A percentile compares a stretch with the other conserved stretches of the same genome.
phyloP scores from a whole-genome alignment of 1,140 invertebrate species.

The Cepaea nemoralis region DNA sequence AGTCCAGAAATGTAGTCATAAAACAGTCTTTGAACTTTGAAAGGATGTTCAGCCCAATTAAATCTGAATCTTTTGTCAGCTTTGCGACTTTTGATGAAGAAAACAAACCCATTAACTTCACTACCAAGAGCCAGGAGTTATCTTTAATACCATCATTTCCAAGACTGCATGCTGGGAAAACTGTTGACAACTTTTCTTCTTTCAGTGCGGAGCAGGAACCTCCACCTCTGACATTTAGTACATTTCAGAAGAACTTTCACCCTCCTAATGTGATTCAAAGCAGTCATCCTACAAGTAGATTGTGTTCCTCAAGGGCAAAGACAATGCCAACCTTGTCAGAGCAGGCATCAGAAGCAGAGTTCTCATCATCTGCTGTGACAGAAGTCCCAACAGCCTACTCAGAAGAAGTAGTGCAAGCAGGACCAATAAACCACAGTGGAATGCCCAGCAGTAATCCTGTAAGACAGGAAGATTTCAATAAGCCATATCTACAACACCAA shows the following conservation, averaged over 20 bases:
- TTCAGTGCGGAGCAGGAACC: neutral
- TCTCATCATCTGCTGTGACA: constrained; percentile 39
- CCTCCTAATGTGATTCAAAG: neutral
- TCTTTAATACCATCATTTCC: neutral
- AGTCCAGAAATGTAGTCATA: neutral
- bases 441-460: neutral
- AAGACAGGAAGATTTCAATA: neutral
- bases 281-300: neutral
- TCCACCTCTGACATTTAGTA: constrained; percentile 32
- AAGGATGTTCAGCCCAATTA: neutral
- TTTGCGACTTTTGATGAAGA: constrained; percentile 33
- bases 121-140: constrained; percentile 14
- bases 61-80: constrained; percentile 25
- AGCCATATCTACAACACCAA: neutral
- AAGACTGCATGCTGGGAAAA: neutral
- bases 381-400: constrained; percentile 78
- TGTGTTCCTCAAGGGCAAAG: constrained; percentile 2
- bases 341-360: neutral
- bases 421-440: constrained; percentile 75
- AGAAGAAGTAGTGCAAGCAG: constrained; percentile 85
- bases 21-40: constrained; percentile 15
- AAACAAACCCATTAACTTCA: constrained; percentile 36
- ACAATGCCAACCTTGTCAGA: constrained; percentile 13
- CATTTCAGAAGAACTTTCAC: constrained; percentile 36
- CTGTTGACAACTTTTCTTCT: constrained; percentile 26